Evolutionary conservation across 2,888 invertebrate genomes (phyloP).

Genomic region (Cheilosia impressa): DNA sequence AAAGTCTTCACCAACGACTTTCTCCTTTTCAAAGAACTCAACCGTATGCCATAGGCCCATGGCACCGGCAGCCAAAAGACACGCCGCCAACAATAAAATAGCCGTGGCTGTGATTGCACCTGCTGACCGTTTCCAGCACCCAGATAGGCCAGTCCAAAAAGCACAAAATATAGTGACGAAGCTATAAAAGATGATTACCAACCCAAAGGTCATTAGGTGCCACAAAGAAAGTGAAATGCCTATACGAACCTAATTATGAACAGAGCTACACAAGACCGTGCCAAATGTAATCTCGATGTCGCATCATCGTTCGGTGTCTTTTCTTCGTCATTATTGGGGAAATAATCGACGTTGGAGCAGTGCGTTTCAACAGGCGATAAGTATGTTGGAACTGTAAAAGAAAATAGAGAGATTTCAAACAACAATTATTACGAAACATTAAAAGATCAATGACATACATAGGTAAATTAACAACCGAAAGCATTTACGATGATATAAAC

Average conservation of each 20-base stretch:
- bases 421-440: neutral
- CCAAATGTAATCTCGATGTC: constrained; percentile 93
- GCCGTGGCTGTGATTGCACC: constrained; percentile 97
- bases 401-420: constrained; percentile 23
- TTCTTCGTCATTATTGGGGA: constrained; percentile 85
- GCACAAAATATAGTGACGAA: constrained; percentile 96
- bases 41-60: constrained; percentile 99
- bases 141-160: constrained; percentile 97
- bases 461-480: neutral
- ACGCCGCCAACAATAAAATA: constrained; percentile 86
- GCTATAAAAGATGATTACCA: constrained; percentile 83
- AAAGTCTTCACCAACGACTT: constrained; percentile 95
- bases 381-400: constrained; percentile 90
- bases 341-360: constrained; percentile 97
- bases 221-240: constrained; percentile 61
- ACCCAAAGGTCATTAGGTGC: constrained; percentile 29
- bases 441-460: neutral
- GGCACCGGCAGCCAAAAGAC: constrained; percentile 94
- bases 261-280: constrained; percentile 95
- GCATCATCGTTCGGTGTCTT: constrained; percentile 86
- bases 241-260: constrained; percentile 88
- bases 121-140: constrained; percentile 98
- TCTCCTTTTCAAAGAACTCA: constrained; percentile 97
- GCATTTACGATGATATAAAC: neutral
- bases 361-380: constrained; percentile 96